Conservation (phyloP, 2,797 vertebrate genomes). For the Macroramphosus scolopax region DNA sequence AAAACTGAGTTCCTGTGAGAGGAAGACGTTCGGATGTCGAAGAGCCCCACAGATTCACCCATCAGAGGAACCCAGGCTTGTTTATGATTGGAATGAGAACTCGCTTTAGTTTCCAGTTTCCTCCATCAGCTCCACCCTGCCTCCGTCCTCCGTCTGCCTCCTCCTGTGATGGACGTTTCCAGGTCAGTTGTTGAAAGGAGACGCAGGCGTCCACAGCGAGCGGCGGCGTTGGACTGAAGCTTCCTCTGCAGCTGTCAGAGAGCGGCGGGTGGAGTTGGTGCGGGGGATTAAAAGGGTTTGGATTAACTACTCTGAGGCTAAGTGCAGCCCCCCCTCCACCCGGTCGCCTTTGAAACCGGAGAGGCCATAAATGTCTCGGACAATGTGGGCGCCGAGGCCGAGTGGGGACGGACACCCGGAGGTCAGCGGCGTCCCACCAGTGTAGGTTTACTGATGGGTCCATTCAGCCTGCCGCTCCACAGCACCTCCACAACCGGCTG, state of each 20-base stretch:
- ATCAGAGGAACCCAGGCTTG: too few relatives aligned
- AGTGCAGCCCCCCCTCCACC: constrained; percentile 19
- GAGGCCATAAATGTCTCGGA: constrained; percentile 36
- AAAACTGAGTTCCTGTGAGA: too few relatives aligned
- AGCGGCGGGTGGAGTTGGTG: neutral
- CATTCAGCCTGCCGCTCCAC: too few relatives aligned
- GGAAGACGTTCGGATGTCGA: too few relatives aligned
- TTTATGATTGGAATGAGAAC: too few relatives aligned
- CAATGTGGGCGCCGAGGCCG: constrained; percentile 43
- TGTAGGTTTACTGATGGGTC: constrained; percentile 63
- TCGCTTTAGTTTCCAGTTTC: too few relatives aligned
- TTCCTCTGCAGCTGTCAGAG: constrained; percentile 31
- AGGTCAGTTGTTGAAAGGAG: constrained; percentile 8
- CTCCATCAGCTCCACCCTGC: too few relatives aligned
- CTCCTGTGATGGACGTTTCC: constrained; percentile 21
- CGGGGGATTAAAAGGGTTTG: constrained; percentile 35
- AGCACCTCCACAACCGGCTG: too few relatives aligned
- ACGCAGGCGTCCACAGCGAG: neutral
- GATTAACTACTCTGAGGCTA: constrained; percentile 34
- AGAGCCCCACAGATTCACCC: too few relatives aligned
- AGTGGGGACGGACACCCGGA: constrained; percentile 45
- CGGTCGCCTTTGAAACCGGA: constrained; percentile 57
- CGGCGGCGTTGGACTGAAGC: constrained; percentile 2
- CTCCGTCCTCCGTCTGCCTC: too few relatives aligned
- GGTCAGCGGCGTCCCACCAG: constrained; percentile 66